phyloP scores from a whole-genome alignment of 2,797 vertebrate genomes.

The Amblyraja radiata region DNA sequence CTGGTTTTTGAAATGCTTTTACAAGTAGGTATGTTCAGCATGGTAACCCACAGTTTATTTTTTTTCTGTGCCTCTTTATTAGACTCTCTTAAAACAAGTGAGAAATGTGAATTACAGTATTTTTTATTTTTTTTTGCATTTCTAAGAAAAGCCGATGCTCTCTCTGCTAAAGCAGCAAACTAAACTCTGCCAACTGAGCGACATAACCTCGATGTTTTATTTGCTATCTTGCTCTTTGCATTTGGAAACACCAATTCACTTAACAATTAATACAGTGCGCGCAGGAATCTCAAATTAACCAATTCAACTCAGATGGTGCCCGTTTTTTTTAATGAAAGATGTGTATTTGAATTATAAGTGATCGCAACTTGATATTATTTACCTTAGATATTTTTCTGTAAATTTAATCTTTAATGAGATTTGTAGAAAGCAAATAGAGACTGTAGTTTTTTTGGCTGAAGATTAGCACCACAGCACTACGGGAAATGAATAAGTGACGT shows the following conservation, averaged over 20 bases:
- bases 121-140: slow-evolving; percentile 57
- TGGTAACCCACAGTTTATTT: slow-evolving; percentile 59
- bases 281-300: background rate
- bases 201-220: background rate
- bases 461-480: too few relatives aligned
- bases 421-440: too few relatives aligned
- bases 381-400: background rate
- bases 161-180: background rate
- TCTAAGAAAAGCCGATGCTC: slow-evolving; percentile 53
- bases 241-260: too few relatives aligned
- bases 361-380: background rate
- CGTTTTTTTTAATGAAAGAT: background rate
- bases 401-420: too few relatives aligned
- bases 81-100: slow-evolving; percentile 59
- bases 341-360: background rate
- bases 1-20: slow-evolving; percentile 45
- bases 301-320: background rate
- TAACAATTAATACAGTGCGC: too few relatives aligned
- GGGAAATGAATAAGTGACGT: too few relatives aligned
- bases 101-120: slow-evolving; percentile 60
- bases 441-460: too few relatives aligned
- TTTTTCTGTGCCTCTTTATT: background rate
- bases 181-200: background rate
- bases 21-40: slow-evolving; percentile 64
- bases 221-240: background rate